Evolutionary conservation across 2,888 invertebrate species (phyloP), one percentile per base, ranked within the genome.

Genomic region (Schizaphis graminum): DNA sequence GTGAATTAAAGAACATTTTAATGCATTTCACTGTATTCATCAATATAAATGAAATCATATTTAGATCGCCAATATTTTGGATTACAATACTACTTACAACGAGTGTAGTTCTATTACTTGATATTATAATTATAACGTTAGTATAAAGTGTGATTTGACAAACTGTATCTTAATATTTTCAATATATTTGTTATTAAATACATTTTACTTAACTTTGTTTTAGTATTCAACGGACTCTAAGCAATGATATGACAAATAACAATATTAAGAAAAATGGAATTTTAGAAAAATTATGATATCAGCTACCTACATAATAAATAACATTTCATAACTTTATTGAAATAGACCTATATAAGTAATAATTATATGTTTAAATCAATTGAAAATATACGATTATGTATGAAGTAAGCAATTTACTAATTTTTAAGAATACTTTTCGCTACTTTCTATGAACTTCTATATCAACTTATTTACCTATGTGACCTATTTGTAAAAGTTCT

Each of bases 41-140:
- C 56, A 99, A 99, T 95, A 99, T 99, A 98, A 98, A 98, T 96
- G 96, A 96, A 95, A 98, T 99, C 97, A 96, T 99, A 95, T 98
- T 98, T 96, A 97, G 97, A 87, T 98, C 99, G 94, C 97, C 98
- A 49, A 97, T 98, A 84, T 99, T 99, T 96, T 99, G 99, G 99
- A 96, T 99, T 95, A 99, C 98, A 35, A 96, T 99, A 88, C 95
- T 99, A 95, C 97, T 99, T 95, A 98, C 99, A 95, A 99, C 99
- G 93, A 96, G 98, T 91, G 97, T 98, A 95, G 97, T 98, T 92
- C 97, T 99, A 95, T 96, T 99, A 95, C 97, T 98, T 93, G 99
- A 99, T 96, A 96, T 99, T 95, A 96, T 98, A 94, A 97, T 98
- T 96, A 98, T 98, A 96, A 98, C 98, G 98, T 98, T 96, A 97